Evolutionary conservation across 2,888 invertebrate genomes (phyloP).

Genomic region (Sesia apiformis): DNA sequence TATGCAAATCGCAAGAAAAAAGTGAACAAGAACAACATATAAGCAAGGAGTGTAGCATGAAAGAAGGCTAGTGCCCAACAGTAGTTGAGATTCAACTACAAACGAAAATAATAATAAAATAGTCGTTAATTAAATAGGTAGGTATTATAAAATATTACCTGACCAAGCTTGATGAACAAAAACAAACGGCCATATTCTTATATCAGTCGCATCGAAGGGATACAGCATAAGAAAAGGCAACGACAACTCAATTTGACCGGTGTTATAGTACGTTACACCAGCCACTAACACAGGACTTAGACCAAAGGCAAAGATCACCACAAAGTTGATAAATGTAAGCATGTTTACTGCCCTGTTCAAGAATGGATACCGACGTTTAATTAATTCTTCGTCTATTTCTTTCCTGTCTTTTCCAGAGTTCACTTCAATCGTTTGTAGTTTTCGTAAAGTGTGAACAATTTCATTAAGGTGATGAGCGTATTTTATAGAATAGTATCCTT

Average conservation of each 20-base stretch:
- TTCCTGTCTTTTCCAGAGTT: neutral
- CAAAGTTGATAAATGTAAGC: neutral
- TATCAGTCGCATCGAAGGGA: conserved; percentile 5
- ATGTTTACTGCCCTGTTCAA: neutral
- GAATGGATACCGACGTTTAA: neutral
- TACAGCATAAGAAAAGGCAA: conserved; percentile 4
- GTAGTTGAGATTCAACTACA: no score
- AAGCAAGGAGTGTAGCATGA: no score
- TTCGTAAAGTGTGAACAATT: neutral
- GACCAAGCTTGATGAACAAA: conserved; percentile 7
- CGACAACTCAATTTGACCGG: conserved; percentile 1
- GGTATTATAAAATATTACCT: neutral
- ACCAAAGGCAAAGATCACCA: conserved; percentile 2
- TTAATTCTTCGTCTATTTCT: neutral
- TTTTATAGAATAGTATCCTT: neutral
- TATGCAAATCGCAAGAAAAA: no score
- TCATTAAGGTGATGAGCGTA: neutral
- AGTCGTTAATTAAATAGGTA: neutral
- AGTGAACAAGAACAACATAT: no score
- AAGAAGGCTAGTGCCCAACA: no score
- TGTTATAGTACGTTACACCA: neutral
- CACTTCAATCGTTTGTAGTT: neutral
- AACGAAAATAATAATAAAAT: neutral
- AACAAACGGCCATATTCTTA: conserved; percentile 3
- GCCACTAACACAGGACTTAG: conserved; percentile 2